phyloP scores from a whole-genome alignment of 2,113 vertebrate genomes.

The Tupaia tana region DNA sequence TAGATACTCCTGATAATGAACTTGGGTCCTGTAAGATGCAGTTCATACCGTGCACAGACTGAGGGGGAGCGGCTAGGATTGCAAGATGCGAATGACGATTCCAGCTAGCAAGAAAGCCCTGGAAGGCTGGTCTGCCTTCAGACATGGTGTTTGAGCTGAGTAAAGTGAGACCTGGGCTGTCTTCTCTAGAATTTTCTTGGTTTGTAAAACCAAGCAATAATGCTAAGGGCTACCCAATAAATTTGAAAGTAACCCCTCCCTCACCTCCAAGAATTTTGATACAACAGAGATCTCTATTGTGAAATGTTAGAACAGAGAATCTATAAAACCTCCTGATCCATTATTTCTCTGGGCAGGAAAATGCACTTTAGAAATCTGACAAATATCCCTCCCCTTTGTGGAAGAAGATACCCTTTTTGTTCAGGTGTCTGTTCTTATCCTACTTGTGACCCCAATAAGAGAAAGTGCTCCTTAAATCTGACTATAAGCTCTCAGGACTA shows the following conservation, averaged over 20 bases:
- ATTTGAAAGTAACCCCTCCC: background rate
- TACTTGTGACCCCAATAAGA: constrained; percentile 30
- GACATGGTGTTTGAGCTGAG: background rate
- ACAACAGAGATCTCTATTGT: background rate
- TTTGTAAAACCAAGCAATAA: background rate
- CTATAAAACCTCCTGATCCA: background rate
- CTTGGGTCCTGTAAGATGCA: background rate
- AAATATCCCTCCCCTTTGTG: background rate
- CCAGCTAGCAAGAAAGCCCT: constrained; percentile 52
- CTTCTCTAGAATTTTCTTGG: background rate
- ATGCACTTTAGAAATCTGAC: constrained; percentile 2
- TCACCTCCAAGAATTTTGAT: background rate
- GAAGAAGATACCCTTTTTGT: background rate
- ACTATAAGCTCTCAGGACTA: background rate
- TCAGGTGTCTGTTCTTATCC: constrained; percentile 1
- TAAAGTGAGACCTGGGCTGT: background rate
- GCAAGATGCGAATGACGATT: constrained; percentile 80
- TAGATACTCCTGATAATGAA: constrained; percentile 66
- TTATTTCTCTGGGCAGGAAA: background rate
- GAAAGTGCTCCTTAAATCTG: background rate
- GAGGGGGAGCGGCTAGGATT: background rate
- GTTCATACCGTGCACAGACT: background rate
- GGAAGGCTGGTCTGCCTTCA: constrained; percentile 70
- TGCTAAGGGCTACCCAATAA: background rate
- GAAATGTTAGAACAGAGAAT: constrained; percentile 13